Percentiles rank a stretch among this genome's conserved stretches.
Evolutionary conservation across 2,888 invertebrate species (phyloP).

Genomic region (Ophion costatus): DNA sequence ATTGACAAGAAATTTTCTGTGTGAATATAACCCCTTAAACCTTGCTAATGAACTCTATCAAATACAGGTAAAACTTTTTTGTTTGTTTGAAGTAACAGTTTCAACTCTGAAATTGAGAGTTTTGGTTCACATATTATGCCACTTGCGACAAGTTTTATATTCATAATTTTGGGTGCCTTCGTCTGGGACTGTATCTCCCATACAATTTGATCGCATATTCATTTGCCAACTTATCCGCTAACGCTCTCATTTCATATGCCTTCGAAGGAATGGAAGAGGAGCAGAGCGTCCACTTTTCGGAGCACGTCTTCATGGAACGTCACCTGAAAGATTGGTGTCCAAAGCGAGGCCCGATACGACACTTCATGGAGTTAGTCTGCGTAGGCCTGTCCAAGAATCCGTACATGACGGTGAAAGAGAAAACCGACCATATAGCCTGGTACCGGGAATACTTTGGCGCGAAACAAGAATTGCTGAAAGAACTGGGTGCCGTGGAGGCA

Average conservation of each 20-base stretch:
- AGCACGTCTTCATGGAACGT: slow-evolving; percentile 96
- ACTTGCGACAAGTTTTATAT: too few species aligned
- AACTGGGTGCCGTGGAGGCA: slow-evolving; percentile 86
- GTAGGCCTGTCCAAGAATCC: slow-evolving; percentile 97
- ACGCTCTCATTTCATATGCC: neutral
- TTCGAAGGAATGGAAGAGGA: slow-evolving; percentile 88
- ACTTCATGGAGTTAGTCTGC: slow-evolving; percentile 98
- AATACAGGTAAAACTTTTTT: too few species aligned
- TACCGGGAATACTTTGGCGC: slow-evolving; percentile 94
- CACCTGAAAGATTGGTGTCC: slow-evolving; percentile 96
- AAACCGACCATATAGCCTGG: slow-evolving; percentile 95
- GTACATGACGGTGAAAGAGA: slow-evolving; percentile 94
- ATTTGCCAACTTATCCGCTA: neutral
- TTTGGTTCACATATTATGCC: too few species aligned
- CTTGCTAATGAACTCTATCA: too few species aligned
- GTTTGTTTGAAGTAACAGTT: too few species aligned
- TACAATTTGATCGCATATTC: too few species aligned
- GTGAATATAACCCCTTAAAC: too few species aligned
- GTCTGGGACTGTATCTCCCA: too few species aligned
- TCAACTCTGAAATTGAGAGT: too few species aligned
- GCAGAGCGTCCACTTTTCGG: slow-evolving; percentile 91
- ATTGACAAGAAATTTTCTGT: too few species aligned
- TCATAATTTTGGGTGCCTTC: too few species aligned
- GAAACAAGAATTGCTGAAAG: slow-evolving; percentile 89
- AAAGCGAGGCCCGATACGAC: slow-evolving; percentile 93